Conservation (phyloP, 2,797 vertebrate species). For the Glyptemys insculpta region DNA sequence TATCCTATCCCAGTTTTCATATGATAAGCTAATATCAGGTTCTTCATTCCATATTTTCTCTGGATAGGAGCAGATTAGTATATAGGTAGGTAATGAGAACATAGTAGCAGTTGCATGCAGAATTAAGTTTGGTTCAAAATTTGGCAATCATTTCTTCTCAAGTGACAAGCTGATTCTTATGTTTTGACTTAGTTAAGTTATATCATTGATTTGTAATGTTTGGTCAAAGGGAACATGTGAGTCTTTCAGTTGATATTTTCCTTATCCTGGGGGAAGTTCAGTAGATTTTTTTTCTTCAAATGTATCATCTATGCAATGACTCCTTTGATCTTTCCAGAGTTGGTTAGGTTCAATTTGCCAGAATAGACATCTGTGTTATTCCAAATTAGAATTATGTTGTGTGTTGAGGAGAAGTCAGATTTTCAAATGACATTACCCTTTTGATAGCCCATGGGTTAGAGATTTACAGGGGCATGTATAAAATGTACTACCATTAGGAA, state of each 20-base stretch:
- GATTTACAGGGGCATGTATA: neutral
- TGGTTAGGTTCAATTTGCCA: neutral
- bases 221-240: neutral
- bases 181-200: neutral
- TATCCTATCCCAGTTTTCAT: neutral
- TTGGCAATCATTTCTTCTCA: neutral
- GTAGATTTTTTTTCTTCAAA: neutral
- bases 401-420: no score
- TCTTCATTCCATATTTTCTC: neutral
- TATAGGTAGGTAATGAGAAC: neutral
- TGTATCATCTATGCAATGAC: rapidly evolving
- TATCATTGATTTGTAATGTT: neutral
- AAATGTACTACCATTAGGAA: neutral
- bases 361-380: neutral
- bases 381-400: neutral
- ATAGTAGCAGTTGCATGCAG: neutral
- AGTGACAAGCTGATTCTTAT: neutral
- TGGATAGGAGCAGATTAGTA: neutral
- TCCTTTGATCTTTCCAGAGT: neutral
- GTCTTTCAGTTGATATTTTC: neutral
- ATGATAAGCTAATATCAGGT: neutral
- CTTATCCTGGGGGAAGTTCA: neutral
- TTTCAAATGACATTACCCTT: neutral
- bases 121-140: neutral
- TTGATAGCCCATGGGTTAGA: neutral